Conservation (phyloP, 2,888 invertebrate species). For the Netelia inedita region DNA sequence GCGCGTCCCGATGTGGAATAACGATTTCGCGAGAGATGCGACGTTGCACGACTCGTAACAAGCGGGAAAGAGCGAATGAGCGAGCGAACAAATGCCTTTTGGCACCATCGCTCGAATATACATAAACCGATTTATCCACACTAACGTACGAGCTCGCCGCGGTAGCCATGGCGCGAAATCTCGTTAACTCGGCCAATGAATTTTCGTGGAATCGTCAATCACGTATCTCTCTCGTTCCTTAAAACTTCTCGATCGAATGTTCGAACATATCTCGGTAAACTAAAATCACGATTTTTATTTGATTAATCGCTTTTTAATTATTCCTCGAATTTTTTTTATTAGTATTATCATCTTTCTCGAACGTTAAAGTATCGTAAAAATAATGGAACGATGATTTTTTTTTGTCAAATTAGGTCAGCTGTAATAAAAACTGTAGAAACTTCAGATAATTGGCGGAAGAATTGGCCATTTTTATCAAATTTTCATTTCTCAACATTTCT, state of each 20-base stretch:
- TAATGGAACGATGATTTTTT: neutral
- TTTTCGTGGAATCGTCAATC: conserved; percentile 8
- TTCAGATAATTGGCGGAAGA: no score
- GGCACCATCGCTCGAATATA: neutral
- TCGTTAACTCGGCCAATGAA: conserved; percentile 12
- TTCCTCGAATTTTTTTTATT: neutral
- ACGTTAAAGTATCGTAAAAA: neutral
- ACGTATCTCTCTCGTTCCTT: neutral
- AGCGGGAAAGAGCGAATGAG: neutral
- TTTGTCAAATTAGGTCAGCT: no score
- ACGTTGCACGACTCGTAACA: conserved; percentile 2
- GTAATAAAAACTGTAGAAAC: no score
- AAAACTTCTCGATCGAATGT: neutral
- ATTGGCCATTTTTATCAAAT: no score
- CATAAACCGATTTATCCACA: neutral
- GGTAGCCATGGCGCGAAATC: neutral
- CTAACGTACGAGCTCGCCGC: neutral
- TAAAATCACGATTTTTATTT: neutral
- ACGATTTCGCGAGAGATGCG: conserved; percentile 38
- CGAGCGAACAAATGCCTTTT: neutral
- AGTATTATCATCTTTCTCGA: neutral
- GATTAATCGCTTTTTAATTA: neutral
- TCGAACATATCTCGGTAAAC: neutral
- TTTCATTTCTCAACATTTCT: no score
- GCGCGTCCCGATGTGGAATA: conserved; percentile 52